Evolutionary conservation across 23 tunicate species (phyloP), one percentile per base, ranked within the genome.

Genomic region (Corella eumyota): DNA sequence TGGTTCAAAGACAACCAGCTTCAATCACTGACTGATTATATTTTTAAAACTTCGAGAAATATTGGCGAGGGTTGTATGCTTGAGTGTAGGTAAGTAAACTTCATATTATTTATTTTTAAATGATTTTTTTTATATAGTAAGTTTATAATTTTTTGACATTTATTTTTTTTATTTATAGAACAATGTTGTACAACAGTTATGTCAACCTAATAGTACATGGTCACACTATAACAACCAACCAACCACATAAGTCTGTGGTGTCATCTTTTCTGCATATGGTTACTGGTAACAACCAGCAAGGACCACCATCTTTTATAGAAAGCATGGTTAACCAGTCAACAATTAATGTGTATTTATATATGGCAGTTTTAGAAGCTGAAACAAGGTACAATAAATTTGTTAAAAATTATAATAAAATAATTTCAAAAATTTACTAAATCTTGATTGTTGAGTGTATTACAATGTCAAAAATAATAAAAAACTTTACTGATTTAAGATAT

Each of bases 1-100:
- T 88, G 96, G 96, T 73, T 51, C 40, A 83, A 79, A 56, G 73
- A 73, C 61, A 7, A 34, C 23, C 71, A 72, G 56, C 38, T 79
- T 3, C 49, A 32, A 47, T 63, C n/a, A 40, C 28, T 88, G 36
- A 65, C 73, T 6, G 81, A 88, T 61, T 70, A 50, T 66, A n/a
- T 88, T 22, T 67, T 88, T 30, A 73, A 74, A 60, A 35, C 64
- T 34, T 64, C 88, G 28, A 48, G 44, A 35, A n/a, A 49, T 29
- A 56, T 63, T 27, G 70, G 67, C 23, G 71, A 59, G 19, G 52
- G 50, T 61, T 67, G 73, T 27, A 31, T 38, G 29, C 50, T 66
- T 5, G 96, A 68, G 21, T 64, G 62, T 60, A 70, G 68, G 88
- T 71, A 17, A 36, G 66, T 31, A 11, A 11, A 53, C 21, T 53